A percentile compares a stretch with the other conserved stretches of the same genome.
These are phyloP conservation scores for Datnioides undecimradiatus DNA, from an alignment of 2,113 vertebrate genomes.

Conservation along the genomic window DNA sequence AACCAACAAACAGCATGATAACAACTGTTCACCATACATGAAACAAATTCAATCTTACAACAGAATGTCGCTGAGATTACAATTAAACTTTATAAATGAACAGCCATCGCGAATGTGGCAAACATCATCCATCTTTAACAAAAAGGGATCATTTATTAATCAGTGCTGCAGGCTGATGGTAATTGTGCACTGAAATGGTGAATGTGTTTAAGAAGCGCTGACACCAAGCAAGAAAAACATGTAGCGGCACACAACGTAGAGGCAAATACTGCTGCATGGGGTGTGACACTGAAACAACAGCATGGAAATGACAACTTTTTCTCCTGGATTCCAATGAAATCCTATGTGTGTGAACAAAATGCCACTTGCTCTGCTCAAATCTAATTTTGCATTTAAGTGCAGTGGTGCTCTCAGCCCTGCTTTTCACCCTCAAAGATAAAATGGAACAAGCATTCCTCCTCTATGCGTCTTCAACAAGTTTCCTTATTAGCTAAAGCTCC, in stretches of 20 bases:
- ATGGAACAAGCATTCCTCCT: neutral
- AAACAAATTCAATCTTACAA: slow-evolving; percentile 46
- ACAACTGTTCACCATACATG: slow-evolving; percentile 13
- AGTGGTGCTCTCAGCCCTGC: neutral
- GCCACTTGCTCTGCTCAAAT: too few species aligned
- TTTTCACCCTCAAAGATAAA: neutral
- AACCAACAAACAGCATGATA: slow-evolving; percentile 26
- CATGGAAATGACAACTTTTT: neutral
- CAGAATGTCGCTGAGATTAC: slow-evolving; percentile 9
- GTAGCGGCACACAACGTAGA: neutral
- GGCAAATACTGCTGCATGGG: neutral
- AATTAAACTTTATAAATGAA: slow-evolving; percentile 47
- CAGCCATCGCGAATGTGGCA: slow-evolving; percentile 14
- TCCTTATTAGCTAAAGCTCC: neutral
- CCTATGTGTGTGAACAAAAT: slow-evolving; percentile 8
- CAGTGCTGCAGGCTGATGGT: slow-evolving; percentile 4
- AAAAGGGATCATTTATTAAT: neutral
- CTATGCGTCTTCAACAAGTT: neutral
- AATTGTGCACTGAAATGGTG: neutral
- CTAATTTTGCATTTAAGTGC: slow-evolving; percentile 23
- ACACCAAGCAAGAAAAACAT: neutral
- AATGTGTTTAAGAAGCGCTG: neutral
- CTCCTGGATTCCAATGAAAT: neutral
- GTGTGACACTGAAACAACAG: slow-evolving; percentile 10
- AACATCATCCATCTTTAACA: slow-evolving; percentile 6